Evolutionary conservation across 2,797 vertebrate genomes (phyloP).

Genomic region (Takifugu rubripes): DNA sequence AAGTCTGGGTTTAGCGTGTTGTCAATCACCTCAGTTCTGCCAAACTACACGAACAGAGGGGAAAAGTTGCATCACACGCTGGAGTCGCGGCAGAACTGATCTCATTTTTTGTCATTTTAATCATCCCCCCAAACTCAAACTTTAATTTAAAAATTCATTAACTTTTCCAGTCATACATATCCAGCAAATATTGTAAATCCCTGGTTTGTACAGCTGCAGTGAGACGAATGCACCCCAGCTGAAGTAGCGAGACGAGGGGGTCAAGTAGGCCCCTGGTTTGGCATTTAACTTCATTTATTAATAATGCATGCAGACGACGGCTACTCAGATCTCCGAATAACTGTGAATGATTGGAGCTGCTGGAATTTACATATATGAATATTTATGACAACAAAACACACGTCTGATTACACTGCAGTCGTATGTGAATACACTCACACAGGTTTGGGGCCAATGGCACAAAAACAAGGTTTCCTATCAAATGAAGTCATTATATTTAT

Average conservation of each 20-base stretch:
- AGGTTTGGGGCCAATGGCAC: no score
- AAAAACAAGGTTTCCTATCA: no score
- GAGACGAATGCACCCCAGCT: slow-evolving; percentile 45
- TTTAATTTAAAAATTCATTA: neutral
- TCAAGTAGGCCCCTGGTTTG: slow-evolving; percentile 43
- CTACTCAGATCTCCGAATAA: slow-evolving; percentile 52
- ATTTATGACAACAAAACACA: slow-evolving; percentile 37
- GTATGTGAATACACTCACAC: neutral
- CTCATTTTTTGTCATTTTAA: neutral
- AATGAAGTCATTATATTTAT: neutral
- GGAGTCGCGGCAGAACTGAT: neutral
- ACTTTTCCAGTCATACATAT: slow-evolving; percentile 5
- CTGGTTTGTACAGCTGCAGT: slow-evolving; percentile 15
- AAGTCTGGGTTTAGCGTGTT: slow-evolving; percentile 98
- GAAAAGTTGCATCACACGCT: neutral
- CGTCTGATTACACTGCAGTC: slow-evolving; percentile 4
- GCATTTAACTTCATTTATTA: slow-evolving; percentile 57
- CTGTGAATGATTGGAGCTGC: slow-evolving; percentile 39
- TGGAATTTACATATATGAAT: slow-evolving; percentile 63
- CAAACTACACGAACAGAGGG: slow-evolving; percentile 76
- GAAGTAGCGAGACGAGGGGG: slow-evolving; percentile 49
- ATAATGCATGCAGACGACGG: slow-evolving; percentile 46
- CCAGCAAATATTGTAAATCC: slow-evolving; percentile 12
- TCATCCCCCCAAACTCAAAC: neutral
- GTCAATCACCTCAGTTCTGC: slow-evolving; percentile 97